Evolutionary conservation across 2,888 invertebrate species (phyloP).

Genomic region (Xanthia icteritia): DNA sequence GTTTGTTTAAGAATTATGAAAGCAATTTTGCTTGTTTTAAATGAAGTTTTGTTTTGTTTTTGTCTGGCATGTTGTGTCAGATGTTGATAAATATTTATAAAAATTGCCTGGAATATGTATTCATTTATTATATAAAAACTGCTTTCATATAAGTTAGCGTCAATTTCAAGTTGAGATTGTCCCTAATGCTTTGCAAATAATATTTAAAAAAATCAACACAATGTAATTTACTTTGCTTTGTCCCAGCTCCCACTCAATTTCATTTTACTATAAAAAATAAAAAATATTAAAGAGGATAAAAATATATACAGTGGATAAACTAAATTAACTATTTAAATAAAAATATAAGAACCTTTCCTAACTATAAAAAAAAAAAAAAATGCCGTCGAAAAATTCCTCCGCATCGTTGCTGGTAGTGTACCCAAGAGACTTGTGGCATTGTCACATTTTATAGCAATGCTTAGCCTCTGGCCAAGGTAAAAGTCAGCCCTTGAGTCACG

Average conservation of each 20-base stretch:
- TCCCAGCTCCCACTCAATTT: neutral
- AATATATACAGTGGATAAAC: no score
- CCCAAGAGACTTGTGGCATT: no score
- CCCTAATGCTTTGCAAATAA: neutral
- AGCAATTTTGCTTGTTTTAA: conserved; percentile 24
- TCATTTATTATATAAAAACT: neutral
- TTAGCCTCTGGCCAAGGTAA: no score
- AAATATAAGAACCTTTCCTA: no score
- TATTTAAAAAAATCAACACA: neutral
- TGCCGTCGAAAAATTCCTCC: no score
- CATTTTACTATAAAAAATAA: neutral
- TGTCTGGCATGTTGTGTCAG: conserved; percentile 11
- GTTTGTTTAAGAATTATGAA: conserved; percentile 35
- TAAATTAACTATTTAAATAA: no score
- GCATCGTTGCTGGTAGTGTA: no score
- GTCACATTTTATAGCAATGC: no score
- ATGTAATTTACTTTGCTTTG: neutral
- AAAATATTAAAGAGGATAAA: no score
- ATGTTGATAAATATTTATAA: conserved; percentile 12
- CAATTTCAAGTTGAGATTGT: neutral
- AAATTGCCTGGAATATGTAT: neutral
- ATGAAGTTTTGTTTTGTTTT: conserved; percentile 19
- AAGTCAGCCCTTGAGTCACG: no score
- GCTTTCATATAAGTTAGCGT: neutral
- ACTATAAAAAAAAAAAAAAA: no score